Evolutionary conservation across 2,797 vertebrate genomes (phyloP), one percentile per base, ranked within the genome.

Genomic region (Tinamus major): DNA sequence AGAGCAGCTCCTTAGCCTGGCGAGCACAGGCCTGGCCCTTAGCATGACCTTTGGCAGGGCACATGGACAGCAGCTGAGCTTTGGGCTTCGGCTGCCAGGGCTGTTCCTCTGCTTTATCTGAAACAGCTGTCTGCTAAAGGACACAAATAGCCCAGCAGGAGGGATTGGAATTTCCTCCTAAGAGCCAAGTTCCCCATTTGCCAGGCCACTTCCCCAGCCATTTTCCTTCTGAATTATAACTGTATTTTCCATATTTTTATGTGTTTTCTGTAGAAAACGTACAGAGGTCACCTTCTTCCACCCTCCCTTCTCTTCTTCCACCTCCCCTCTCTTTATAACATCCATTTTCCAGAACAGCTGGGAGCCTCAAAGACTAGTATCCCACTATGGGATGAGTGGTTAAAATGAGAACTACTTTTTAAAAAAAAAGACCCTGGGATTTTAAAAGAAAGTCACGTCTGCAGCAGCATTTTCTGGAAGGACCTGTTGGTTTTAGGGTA

Each of bases 101-200:
- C 70, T 81, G 16, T 2, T 76, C 72, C 89, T 76, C 63, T 3
- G 5, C 84, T 59, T 79, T 48, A 95, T 93, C 77, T 68, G 62
- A 37, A 75, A 46, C 41, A 76, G 35, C 16, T 89, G 71, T 33
- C 64, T 37, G 48, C 37, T 72, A 67, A 63, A 82, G 67, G 81
- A 83, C n/a, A 94, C 90, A 95, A 95, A 92, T 91, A 95, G 46
- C 55, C 77, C 55, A 23, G 58, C 65, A 92, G 6, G 15, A 76
- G 42, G 23, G 35, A 51, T 56, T 41, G 80, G 70, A 71, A 86
- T 61, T 96, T 94, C 79, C 92, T 90, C 53, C 48, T 70, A 56
- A 53, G 35, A 56, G 8, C 23, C 0, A 0, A 92, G 68, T 27
- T 93, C 70, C 85, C 46, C 59, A 48, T 39, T 39, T 1, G 0